A percentile compares a stretch with the other conserved stretches of the same genome.
Conservation (phyloP, 2,888 invertebrate species). For the Spicauda simplicius region DNA sequence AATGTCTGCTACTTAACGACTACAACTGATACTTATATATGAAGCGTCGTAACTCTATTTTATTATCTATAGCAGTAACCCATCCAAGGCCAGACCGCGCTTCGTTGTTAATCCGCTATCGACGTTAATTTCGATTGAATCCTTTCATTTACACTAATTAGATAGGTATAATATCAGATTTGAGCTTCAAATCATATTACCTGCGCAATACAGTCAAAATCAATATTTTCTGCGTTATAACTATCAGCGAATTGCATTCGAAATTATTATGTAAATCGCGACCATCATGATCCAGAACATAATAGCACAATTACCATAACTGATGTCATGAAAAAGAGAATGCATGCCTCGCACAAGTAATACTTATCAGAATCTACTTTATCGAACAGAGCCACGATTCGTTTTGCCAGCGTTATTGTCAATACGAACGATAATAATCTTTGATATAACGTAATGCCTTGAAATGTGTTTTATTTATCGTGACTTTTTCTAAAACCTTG, state of each 20-base stretch:
- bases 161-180: too few species aligned
- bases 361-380: slow-evolving; percentile 6
- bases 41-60: too few species aligned
- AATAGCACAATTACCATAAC: slow-evolving; percentile 33
- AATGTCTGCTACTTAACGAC: too few species aligned
- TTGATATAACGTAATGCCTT: neutral
- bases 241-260: slow-evolving; percentile 30
- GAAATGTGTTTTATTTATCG: too few species aligned
- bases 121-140: too few species aligned
- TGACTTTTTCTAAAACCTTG: too few species aligned
- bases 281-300: slow-evolving; percentile 24
- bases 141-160: too few species aligned
- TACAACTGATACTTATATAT: too few species aligned
- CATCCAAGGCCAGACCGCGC: too few species aligned
- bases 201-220: slow-evolving; percentile 6
- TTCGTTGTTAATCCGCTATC: too few species aligned
- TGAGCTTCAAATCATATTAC: too few species aligned
- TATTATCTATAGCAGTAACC: too few species aligned
- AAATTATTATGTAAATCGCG: slow-evolving; percentile 35
- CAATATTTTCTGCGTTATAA: slow-evolving; percentile 18
- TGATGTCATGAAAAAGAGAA: slow-evolving; percentile 17
- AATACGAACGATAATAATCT: neutral
- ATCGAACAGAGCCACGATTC: neutral
- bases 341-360: slow-evolving; percentile 2
- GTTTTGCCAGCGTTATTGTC: neutral